These are phyloP conservation scores for Crenuchus spilurus DNA, from an alignment of 2,797 vertebrate species.

Conservation along the genomic window DNA sequence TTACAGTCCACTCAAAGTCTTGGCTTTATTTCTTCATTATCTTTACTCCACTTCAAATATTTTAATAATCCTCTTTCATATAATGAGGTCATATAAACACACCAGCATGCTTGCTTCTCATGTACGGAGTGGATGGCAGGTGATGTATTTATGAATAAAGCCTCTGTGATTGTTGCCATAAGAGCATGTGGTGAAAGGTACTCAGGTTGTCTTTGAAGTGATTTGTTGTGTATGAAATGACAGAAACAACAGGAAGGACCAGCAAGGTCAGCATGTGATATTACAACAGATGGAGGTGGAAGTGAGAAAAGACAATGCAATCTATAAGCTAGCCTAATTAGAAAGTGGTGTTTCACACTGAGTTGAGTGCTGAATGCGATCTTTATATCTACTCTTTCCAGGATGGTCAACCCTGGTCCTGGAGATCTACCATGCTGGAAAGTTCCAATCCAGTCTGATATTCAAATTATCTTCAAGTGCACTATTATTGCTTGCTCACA, in stretches of 20 bases:
- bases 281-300: conserved; percentile 9
- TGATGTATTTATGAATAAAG: conserved; percentile 6
- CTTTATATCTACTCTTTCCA: no score
- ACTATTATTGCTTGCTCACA: no score
- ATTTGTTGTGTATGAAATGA: not conserved
- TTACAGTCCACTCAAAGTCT: not conserved
- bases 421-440: no score
- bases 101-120: not conserved
- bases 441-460: no score
- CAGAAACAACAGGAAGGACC: conserved; percentile 19
- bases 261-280: conserved; percentile 9
- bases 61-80: not conserved
- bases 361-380: no score
- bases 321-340: not conserved
- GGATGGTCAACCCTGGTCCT: no score
- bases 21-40: not conserved
- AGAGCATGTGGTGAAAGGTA: not conserved
- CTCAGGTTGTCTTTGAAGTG: not conserved
- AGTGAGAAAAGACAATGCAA: not conserved
- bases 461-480: no score
- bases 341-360: not conserved
- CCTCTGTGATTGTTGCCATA: not conserved
- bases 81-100: not conserved
- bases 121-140: not conserved
- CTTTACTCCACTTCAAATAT: not conserved